A percentile compares a stretch with the other conserved stretches of the same genome.
Evolutionary conservation across 92 coral and sea anemone genomes (phyloP).

Genomic region (Palythoa grandiflora): DNA sequence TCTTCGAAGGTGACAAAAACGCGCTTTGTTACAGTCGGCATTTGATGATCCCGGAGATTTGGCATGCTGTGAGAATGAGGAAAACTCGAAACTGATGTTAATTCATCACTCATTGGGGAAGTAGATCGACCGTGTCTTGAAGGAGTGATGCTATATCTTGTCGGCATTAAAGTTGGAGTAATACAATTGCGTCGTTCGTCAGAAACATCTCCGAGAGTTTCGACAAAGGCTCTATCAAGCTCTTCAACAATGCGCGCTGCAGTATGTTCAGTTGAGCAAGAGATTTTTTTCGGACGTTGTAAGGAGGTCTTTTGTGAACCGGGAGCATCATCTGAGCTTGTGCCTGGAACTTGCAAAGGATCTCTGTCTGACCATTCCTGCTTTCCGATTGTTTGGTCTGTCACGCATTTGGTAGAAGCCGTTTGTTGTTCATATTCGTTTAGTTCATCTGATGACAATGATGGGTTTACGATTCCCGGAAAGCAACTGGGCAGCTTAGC

Average conservation of each 20-base stretch:
- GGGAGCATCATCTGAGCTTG: not conserved
- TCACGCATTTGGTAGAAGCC: not conserved
- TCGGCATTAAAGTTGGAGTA: constrained; percentile 36
- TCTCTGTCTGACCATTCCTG: not conserved
- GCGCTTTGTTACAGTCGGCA: not conserved
- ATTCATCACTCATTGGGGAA: not conserved
- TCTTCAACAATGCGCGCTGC: constrained; percentile 48
- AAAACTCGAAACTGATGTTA: not conserved
- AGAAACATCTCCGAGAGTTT: constrained; percentile 1
- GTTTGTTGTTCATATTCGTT: not conserved
- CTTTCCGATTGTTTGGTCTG: constrained; percentile 1
- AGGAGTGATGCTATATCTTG: constrained; percentile 10
- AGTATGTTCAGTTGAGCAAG: constrained; percentile 30
- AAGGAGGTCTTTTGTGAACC: not conserved
- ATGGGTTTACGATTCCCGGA: constrained; percentile 29
- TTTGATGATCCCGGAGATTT: constrained; percentile 1
- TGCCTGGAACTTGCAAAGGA: not conserved
- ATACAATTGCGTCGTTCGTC: not conserved
- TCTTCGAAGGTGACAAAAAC: constrained; percentile 34
- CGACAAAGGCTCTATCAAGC: constrained; percentile 27
- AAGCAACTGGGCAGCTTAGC: constrained; percentile 29
- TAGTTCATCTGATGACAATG: not conserved
- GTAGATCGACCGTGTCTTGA: not conserved
- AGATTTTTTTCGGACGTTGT: not conserved
- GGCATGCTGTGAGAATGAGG: constrained; percentile 43